phyloP scores from a whole-genome alignment of 1,140 invertebrate species.

The Neuroterus valhalla region DNA sequence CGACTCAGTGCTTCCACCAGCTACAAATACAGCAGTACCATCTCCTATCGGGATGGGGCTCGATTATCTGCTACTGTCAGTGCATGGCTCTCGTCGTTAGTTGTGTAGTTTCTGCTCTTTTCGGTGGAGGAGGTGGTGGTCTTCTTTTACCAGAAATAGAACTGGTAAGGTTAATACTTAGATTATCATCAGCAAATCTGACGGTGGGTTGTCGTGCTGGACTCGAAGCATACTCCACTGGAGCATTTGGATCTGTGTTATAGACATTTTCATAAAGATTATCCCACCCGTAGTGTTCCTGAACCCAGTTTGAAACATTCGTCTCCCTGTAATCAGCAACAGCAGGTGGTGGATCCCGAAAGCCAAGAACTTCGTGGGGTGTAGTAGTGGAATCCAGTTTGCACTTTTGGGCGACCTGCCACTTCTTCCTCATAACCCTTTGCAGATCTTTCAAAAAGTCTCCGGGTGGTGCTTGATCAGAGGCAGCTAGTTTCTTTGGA shows the following conservation, averaged over 20 bases:
- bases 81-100: slow-evolving; percentile 76
- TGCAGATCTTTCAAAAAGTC: slow-evolving; percentile 92
- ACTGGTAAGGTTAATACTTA: slow-evolving; percentile 63
- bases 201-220: slow-evolving; percentile 64
- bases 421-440: slow-evolving; percentile 94
- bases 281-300: slow-evolving; percentile 86
- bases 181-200: slow-evolving; percentile 64
- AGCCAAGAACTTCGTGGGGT: slow-evolving; percentile 92
- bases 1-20: slow-evolving; percentile 67
- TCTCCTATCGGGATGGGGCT: slow-evolving; percentile 62
- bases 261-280: slow-evolving; percentile 80
- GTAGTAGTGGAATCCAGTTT: slow-evolving; percentile 88
- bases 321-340: slow-evolving; percentile 85
- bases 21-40: slow-evolving; percentile 68
- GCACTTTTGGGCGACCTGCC: slow-evolving; percentile 94
- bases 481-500: slow-evolving; percentile 84
- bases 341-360: slow-evolving; percentile 83
- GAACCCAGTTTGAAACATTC: slow-evolving; percentile 92
- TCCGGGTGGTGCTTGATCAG: slow-evolving; percentile 84
- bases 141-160: slow-evolving; percentile 75
- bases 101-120: slow-evolving; percentile 86
- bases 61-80: slow-evolving; percentile 73
- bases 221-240: slow-evolving; percentile 59
- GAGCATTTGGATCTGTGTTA: slow-evolving; percentile 67
- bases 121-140: slow-evolving; percentile 86